Evolutionary conservation across 2,888 invertebrate genomes (phyloP).

Genomic region (Ennomos quercinarius): DNA sequence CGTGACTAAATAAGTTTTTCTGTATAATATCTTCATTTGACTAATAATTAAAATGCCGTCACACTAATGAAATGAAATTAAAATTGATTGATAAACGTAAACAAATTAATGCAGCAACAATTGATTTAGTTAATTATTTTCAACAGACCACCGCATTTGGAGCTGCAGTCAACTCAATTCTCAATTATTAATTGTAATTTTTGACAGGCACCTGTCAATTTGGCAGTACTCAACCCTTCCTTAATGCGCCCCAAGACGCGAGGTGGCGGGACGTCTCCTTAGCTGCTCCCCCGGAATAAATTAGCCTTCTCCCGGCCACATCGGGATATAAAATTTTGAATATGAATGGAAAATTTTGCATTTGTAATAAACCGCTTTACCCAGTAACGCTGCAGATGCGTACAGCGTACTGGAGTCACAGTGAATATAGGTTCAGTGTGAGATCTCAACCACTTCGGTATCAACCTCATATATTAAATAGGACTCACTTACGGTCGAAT

Average conservation of each 20-base stretch:
- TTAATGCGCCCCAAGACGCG: conserved; percentile 82
- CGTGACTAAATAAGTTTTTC: no score
- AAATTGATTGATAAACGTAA: conserved; percentile 9
- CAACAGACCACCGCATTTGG: conserved; percentile 45
- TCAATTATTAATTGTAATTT: conserved; percentile 85
- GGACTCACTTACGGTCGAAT: no score
- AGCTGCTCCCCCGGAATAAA: conserved; percentile 88
- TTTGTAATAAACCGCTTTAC: conserved; percentile 91
- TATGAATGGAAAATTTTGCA: conserved; percentile 95
- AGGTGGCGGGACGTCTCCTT: conserved; percentile 76
- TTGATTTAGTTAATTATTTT: conserved; percentile 33
- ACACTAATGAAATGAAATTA: conserved; percentile 4
- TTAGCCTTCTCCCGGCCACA: conserved; percentile 89
- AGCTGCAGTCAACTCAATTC: conserved; percentile 77
- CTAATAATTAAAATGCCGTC: no score
- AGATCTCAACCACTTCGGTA: neutral
- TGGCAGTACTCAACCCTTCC: conserved; percentile 81
- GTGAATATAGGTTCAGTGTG: conserved; percentile 4
- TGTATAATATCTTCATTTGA: no score
- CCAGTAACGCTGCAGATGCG: conserved; percentile 79
- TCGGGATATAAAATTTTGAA: conserved; percentile 95
- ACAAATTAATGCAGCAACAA: conserved; percentile 6
- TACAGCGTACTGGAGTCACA: conserved; percentile 38
- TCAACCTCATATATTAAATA: neutral
- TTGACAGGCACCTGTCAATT: conserved; percentile 85